Percentiles rank a stretch among this genome's conserved stretches.
phyloP scores from a whole-genome alignment of 1,140 invertebrate genomes.

The Leptopilina clavipes region DNA sequence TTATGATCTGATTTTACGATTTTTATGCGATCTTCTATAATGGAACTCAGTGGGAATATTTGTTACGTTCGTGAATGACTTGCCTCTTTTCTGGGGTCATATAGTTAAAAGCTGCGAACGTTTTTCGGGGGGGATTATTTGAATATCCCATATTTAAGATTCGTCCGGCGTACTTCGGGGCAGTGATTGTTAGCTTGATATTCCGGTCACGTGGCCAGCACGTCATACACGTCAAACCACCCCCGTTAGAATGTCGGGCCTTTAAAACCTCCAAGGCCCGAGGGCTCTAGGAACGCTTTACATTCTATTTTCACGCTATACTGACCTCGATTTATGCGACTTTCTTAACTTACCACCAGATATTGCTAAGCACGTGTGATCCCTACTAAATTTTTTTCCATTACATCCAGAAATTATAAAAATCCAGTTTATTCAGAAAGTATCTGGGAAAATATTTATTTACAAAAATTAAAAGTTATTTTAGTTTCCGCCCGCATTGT shows the following conservation, averaged over 20 bases:
- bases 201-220: slow-evolving; percentile 72
- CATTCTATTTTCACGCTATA: slow-evolving; percentile 75
- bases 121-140: slow-evolving; percentile 65
- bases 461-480: too few species aligned
- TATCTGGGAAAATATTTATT: too few species aligned
- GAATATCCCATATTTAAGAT: slow-evolving; percentile 74
- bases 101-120: slow-evolving; percentile 43
- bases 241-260: slow-evolving; percentile 51
- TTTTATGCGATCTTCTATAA: too few species aligned
- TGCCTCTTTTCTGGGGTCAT: too few species aligned
- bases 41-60: too few species aligned
- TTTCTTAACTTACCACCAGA: slow-evolving; percentile 68
- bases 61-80: too few species aligned
- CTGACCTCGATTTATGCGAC: slow-evolving; percentile 72
- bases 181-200: slow-evolving; percentile 73
- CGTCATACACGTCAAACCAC: slow-evolving; percentile 74
- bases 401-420: not conserved
- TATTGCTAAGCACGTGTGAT: slow-evolving; percentile 68
- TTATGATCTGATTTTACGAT: too few species aligned
- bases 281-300: slow-evolving; percentile 67
- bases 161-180: slow-evolving; percentile 67
- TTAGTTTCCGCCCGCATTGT: too few species aligned
- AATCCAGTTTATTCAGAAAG: too few species aligned
- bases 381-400: slow-evolving; percentile 18
- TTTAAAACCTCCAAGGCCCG: slow-evolving; percentile 51